phyloP scores from a whole-genome alignment of 2,113 vertebrate genomes.

The Gasterosteus nipponicus region DNA sequence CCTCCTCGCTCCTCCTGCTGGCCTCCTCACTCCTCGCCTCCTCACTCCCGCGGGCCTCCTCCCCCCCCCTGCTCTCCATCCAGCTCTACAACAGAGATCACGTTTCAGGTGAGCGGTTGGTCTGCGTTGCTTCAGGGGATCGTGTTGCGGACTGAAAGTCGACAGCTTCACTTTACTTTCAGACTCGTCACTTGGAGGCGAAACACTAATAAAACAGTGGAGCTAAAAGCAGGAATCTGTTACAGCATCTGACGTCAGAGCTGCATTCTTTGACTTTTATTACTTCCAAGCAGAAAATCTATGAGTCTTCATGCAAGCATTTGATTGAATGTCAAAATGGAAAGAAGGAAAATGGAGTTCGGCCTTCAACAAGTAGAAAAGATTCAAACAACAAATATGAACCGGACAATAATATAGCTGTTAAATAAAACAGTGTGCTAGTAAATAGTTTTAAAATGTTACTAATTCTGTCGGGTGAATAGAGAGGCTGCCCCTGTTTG shows the following conservation, averaged over 20 bases:
- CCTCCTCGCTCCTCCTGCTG: too few relatives aligned
- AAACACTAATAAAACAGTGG: conserved; percentile 31
- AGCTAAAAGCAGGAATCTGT: conserved; percentile 36
- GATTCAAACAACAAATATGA: background rate
- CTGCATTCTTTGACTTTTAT: conserved; percentile 45
- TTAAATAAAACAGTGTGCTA: background rate
- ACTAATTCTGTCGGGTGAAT: too few relatives aligned
- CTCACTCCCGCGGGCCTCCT: too few relatives aligned
- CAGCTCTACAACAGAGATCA: conserved; percentile 4
- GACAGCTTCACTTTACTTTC: background rate
- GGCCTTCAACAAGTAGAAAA: too few relatives aligned
- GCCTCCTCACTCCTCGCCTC: too few relatives aligned
- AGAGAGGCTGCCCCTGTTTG: too few relatives aligned
- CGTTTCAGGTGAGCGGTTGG: too few relatives aligned
- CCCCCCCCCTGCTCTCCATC: background rate
- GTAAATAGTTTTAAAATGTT: background rate
- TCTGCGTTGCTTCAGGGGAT: too few relatives aligned
- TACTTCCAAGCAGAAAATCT: conserved; percentile 36
- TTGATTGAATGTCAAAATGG: conserved; percentile 15
- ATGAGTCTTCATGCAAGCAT: background rate
- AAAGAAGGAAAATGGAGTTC: background rate
- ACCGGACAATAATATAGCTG: background rate
- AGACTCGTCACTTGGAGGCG: conserved; percentile 1
- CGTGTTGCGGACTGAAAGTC: too few relatives aligned
- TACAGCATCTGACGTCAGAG: conserved; percentile 36